Base-by-base conservation (phyloP, 2,113 vertebrate species). In the Gambusia holbrooki region DNA sequence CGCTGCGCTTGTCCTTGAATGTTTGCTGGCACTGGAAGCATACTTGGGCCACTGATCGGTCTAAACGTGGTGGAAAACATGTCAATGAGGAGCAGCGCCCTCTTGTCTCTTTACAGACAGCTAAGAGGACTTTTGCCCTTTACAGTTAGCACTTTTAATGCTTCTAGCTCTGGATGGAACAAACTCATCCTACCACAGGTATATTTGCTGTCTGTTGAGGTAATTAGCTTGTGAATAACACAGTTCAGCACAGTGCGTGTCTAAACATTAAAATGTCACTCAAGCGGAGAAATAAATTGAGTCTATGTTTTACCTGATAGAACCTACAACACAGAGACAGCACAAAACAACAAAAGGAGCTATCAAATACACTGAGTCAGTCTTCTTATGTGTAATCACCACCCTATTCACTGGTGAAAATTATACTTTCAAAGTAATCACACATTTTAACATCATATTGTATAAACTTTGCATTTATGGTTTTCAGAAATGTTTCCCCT, bases 1-100 rank as follows among this genome's bases (percentile, higher is more conserved):
- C 87, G 80, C 81, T 84, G 67, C 19, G 45, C 86, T 86, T 87
- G 93, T 93, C 93, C 93, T 94, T 94, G 91, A 91, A 88, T 88
- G 85, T 90, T 78, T 88, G 87, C 76, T 89, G 82, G 88, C 85
- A 71, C 82, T 76, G 88, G 82, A 87, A 89, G 82, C 88, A 84
- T 84, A 82, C 89, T 87, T 76, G 78, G 73, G 73, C 82, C 62
- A 6, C 81, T 86, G 92, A 90, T 89, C 80, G 84, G 88, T 77
- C 79, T 79, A 88, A 87, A 81, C 74, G 71, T 19, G 69, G 76
- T 78, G 76, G 81, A 86, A 89, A 89, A 88, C 89, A 89, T 89
- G 85, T 88, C 84, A 84, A 73, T 86, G 85, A 85, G 75, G 58
- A 45, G 76, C 75, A 81, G 79, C 33, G 28, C 75, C 66, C 61